Percentiles rank a stretch among this genome's conserved stretches.
Conservation (phyloP, 2,113 vertebrate species). For the Ellobius talpinus region DNA sequence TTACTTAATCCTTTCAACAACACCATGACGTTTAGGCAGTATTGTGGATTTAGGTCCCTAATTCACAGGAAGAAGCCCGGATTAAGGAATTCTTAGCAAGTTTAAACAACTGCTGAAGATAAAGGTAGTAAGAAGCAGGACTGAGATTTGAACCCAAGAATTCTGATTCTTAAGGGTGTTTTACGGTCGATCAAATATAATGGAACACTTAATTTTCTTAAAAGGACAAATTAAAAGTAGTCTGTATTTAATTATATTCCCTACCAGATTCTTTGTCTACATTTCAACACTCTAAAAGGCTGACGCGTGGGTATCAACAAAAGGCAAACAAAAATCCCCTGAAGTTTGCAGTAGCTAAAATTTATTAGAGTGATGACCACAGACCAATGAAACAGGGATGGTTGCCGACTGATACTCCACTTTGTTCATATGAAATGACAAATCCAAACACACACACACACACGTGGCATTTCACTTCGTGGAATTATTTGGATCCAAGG, state of each 20-base stretch:
- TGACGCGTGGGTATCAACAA: conserved; percentile 11
- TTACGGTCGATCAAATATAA: neutral
- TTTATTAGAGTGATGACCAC: conserved; percentile 7
- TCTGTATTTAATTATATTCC: conserved; percentile 11
- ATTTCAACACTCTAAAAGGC: conserved; percentile 44
- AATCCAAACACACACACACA: neutral
- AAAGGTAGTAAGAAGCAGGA: neutral
- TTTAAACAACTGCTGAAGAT: conserved; percentile 32
- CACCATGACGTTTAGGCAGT: neutral
- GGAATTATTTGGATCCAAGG: neutral
- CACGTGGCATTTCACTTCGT: conserved; percentile 18
- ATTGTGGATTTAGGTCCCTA: neutral
- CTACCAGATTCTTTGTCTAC: conserved; percentile 1
- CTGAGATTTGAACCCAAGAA: neutral
- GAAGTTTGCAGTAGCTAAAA: conserved; percentile 33
- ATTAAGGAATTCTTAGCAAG: neutral
- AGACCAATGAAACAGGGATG: neutral
- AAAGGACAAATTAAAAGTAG: conserved; percentile 44
- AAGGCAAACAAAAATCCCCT: neutral
- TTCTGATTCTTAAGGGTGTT: conserved; percentile 2
- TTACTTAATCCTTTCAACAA: conserved; percentile 61
- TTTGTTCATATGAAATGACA: conserved; percentile 25
- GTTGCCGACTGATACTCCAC: conserved; percentile 2
- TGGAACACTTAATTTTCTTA: neutral
- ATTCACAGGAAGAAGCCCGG: conserved; percentile 32